phyloP scores from a whole-genome alignment of 2,113 vertebrate species.

The Sturnira hondurensis region DNA sequence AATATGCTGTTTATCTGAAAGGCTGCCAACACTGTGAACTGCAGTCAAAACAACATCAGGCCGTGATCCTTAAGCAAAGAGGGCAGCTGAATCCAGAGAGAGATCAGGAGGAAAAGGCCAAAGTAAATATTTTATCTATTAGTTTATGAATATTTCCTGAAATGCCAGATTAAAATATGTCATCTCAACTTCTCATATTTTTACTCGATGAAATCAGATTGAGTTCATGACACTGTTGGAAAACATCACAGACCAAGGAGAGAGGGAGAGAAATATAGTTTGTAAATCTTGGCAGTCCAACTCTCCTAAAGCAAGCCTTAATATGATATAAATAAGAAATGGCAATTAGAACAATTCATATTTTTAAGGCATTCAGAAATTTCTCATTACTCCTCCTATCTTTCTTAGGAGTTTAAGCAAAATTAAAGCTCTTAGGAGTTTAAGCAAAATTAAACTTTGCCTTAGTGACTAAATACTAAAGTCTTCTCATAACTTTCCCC shows the following conservation, averaged over 20 bases:
- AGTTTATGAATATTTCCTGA: conserved; percentile 72
- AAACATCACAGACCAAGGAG: conserved; percentile 59
- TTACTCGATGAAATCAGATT: conserved; percentile 73
- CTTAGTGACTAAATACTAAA: conserved; percentile 35
- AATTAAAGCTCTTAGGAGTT: not conserved
- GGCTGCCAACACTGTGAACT: conserved; percentile 76
- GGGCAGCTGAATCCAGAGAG: conserved; percentile 68
- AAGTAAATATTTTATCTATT: conserved; percentile 77
- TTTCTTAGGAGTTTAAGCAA: conserved; percentile 14
- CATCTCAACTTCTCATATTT: conserved; percentile 64
- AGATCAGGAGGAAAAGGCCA: conserved; percentile 62
- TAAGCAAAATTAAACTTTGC: conserved; percentile 52
- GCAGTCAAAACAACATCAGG: conserved; percentile 75
- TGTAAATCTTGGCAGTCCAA: not conserved
- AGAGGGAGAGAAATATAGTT: conserved; percentile 27
- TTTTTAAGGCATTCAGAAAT: conserved; percentile 7
- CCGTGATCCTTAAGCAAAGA: conserved; percentile 67
- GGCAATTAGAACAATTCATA: not conserved
- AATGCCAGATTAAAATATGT: conserved; percentile 66
- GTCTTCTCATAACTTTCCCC: conserved; percentile 56
- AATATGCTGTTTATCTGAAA: conserved; percentile 82
- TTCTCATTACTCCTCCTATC: not conserved
- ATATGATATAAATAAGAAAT: conserved; percentile 46
- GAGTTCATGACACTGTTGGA: conserved; percentile 62
- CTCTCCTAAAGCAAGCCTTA: not conserved